These are phyloP conservation scores for Caerostris darwini DNA, from an alignment of 1,140 invertebrate genomes.

Conservation along the genomic window DNA sequence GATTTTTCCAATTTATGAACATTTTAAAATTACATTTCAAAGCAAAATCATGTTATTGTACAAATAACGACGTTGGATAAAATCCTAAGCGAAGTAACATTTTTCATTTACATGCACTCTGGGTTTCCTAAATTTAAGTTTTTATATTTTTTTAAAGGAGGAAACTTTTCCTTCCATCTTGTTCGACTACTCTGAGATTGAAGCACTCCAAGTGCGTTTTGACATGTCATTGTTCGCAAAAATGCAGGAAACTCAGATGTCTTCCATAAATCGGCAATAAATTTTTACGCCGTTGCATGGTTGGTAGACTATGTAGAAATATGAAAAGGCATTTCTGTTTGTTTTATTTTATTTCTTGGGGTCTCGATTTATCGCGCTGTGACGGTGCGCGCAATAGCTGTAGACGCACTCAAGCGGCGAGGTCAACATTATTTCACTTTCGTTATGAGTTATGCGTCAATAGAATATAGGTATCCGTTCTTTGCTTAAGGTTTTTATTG, in stretches of 20 bases:
- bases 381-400: not conserved
- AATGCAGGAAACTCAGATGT: constrained; percentile 11
- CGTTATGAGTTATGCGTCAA: not conserved
- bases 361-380: constrained; percentile 5
- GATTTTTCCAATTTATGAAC: too few species aligned
- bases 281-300: constrained; percentile 6
- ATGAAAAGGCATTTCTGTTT: constrained; percentile 50
- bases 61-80: too few species aligned
- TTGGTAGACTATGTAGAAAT: constrained; percentile 31
- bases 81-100: too few species aligned
- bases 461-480: too few species aligned
- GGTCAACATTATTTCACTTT: constrained; percentile 10
- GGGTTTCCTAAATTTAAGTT: too few species aligned
- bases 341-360: not conserved
- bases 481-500: too few species aligned
- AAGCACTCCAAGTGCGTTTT: not conserved
- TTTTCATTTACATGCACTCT: too few species aligned
- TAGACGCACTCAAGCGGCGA: constrained; percentile 21
- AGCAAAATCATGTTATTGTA: too few species aligned
- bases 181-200: not conserved
- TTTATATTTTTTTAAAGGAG: too few species aligned
- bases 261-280: constrained; percentile 28
- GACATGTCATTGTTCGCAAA: constrained; percentile 22
- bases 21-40: too few species aligned
- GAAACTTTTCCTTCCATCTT: not conserved